Conservation (phyloP, 2,888 invertebrate species). For the Hydropsyche betteni region DNA sequence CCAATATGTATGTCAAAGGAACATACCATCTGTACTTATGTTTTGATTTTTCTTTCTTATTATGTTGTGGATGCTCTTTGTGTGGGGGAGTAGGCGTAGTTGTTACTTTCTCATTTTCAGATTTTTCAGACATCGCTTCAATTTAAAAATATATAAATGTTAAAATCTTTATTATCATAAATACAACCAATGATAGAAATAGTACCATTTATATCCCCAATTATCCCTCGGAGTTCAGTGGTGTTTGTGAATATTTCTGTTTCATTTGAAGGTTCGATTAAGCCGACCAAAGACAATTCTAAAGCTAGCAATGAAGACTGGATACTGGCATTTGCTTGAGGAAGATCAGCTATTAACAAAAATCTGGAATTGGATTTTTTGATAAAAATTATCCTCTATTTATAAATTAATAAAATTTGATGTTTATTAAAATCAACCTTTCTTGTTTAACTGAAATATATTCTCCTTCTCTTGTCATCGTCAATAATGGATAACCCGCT, state of each 20-base stretch:
- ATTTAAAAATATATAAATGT: not conserved
- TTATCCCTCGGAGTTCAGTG: constrained; percentile 29
- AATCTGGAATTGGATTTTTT: constrained; percentile 56
- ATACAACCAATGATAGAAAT: not conserved
- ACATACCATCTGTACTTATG: constrained; percentile 79
- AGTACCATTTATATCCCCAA: constrained; percentile 30
- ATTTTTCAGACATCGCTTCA: constrained; percentile 19
- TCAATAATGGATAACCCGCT: constrained; percentile 84
- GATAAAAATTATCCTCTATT: constrained; percentile 53
- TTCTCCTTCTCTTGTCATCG: constrained; percentile 69
- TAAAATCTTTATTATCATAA: not conserved
- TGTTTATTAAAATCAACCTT: constrained; percentile 62
- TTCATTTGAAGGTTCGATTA: constrained; percentile 31
- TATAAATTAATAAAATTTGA: constrained; percentile 58
- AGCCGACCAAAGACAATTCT: constrained; percentile 57
- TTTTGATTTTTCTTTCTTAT: constrained; percentile 34
- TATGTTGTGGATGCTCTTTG: constrained; percentile 54
- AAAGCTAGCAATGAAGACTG: constrained; percentile 60
- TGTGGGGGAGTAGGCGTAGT: constrained; percentile 57
- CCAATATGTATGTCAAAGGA: constrained; percentile 79
- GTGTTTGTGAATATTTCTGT: constrained; percentile 20
- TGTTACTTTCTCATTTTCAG: constrained; percentile 59
- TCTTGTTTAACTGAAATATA: constrained; percentile 74
- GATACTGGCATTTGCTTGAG: constrained; percentile 59
- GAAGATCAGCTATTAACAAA: constrained; percentile 65